Conservation (phyloP, 1,140 invertebrate genomes). For the Archivesica marissinica region DNA sequence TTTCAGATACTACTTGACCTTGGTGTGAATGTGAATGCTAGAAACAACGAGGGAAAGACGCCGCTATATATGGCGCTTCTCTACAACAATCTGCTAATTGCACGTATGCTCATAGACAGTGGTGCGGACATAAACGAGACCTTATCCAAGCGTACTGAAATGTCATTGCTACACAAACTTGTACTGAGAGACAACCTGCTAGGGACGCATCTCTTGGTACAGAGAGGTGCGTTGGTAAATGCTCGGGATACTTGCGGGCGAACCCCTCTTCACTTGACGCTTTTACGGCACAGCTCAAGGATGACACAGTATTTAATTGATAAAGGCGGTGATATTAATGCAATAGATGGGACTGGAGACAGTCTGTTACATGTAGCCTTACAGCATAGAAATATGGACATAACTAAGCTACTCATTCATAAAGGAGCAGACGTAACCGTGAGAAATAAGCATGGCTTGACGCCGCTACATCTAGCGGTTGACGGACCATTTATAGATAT, state of each 20-base stretch:
- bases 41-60: constrained; percentile 72
- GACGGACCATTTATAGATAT: constrained; percentile 69
- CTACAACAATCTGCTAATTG: constrained; percentile 66
- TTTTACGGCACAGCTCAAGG: constrained; percentile 66
- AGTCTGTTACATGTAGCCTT: constrained; percentile 73
- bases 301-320: constrained; percentile 73
- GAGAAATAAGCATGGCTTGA: constrained; percentile 70
- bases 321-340: constrained; percentile 70
- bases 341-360: constrained; percentile 66
- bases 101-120: constrained; percentile 71
- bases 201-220: constrained; percentile 72
- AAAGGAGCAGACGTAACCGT: constrained; percentile 71
- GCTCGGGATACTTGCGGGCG: constrained; percentile 66
- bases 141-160: constrained; percentile 68
- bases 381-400: constrained; percentile 72
- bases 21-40: constrained; percentile 69
- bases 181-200: constrained; percentile 68
- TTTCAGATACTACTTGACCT: constrained; percentile 67
- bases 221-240: constrained; percentile 72
- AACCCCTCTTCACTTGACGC: constrained; percentile 72
- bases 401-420: constrained; percentile 71
- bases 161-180: constrained; percentile 75
- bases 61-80: constrained; percentile 68
- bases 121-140: constrained; percentile 74
- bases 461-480: constrained; percentile 72